Percentiles rank a stretch among this genome's conserved stretches.
Evolutionary conservation across 2,888 invertebrate genomes (phyloP).

Genomic region (Pimpla rufipes): DNA sequence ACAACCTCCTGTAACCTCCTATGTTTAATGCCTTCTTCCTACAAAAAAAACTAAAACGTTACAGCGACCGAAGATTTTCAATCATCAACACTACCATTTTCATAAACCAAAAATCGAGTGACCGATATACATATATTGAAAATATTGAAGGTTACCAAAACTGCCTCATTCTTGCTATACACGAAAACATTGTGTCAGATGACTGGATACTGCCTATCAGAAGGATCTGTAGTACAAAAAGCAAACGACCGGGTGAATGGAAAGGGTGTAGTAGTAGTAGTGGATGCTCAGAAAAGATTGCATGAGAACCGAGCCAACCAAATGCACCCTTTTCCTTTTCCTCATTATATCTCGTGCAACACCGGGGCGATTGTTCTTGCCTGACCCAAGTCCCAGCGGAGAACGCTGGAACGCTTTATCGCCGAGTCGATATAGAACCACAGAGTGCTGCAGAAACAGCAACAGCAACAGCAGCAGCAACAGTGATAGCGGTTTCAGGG

Average conservation of each 20-base stretch:
- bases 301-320: constrained; percentile 45
- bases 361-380: constrained; percentile 47
- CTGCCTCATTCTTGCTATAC: background rate
- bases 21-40: no score
- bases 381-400: constrained; percentile 31
- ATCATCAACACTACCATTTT: no score
- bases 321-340: constrained; percentile 47
- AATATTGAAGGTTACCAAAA: no score
- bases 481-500: constrained; percentile 37
- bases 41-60: no score
- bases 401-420: constrained; percentile 40
- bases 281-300: constrained; percentile 29
- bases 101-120: no score
- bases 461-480: constrained; percentile 26
- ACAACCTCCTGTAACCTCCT: no score
- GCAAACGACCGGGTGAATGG: background rate
- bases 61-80: no score
- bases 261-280: background rate
- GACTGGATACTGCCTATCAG: background rate
- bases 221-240: background rate
- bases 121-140: no score
- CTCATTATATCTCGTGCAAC: constrained; percentile 50
- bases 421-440: constrained; percentile 26
- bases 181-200: background rate
- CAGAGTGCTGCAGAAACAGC: constrained; percentile 9